Evolutionary conservation across 2,888 invertebrate species (phyloP), one percentile per base, ranked within the genome.

Genomic region (Leucophenga maculata): DNA sequence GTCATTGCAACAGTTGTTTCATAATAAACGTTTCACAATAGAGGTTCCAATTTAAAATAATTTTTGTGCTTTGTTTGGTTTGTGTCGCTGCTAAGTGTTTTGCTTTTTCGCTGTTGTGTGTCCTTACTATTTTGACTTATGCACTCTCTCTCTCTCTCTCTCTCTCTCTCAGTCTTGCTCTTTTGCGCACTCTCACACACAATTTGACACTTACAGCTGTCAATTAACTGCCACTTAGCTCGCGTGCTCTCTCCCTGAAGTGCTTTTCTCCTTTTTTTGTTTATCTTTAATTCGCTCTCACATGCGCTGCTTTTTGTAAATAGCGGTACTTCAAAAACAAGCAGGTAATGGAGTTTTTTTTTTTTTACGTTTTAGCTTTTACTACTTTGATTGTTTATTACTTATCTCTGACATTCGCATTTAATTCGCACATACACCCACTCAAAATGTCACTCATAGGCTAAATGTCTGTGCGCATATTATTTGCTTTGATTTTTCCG

Each of bases 201-300:
- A 39, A 11, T 13, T 44, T 60, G 44, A 18, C 60, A 57, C 1
- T 26, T 59, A n/a, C 16, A 20, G 20, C 62, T 46, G 20, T 48
- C 39, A 39, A 4, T 31, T 59, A n/a, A 11, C n/a, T 14, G 32
- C 32, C 75, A 70, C 77, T 78, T 72, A 73, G 73, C 46, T 26
- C 46, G 67, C 74, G 70, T 57, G 60, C 69, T 18, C 44, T 60
- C 13, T 39, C 26, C 9, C 16, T 60, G 16, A 3, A 16, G 11
- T 54, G 18, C 18, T 18, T 54, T 16, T 54, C 55, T 55, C n/a
- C n/a, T 55, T 55, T 6, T 55, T 55, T 55, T 14, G 13, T 6
- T 14, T n/a, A n/a, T n/a, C 22, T 26, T 59, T n/a, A n/a, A n/a
- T 59, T 32, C 32, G 11, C 32, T 26, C 13, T 1, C 14, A 6